phyloP scores from a whole-genome alignment of 23 tunicate genomes.

The Clavelina lepadiformis region DNA sequence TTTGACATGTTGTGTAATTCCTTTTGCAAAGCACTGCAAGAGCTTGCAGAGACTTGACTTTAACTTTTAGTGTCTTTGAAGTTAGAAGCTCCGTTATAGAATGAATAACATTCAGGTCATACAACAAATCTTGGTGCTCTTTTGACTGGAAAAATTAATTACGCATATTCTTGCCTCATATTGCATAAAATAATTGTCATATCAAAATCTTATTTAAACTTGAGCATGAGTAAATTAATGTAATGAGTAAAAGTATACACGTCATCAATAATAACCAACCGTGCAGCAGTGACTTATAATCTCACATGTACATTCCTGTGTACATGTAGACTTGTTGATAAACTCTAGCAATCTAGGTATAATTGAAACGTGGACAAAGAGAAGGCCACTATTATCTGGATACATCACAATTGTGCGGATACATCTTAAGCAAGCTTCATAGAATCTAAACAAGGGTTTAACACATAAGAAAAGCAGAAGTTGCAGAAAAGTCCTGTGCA shows the following conservation, averaged over 20 bases:
- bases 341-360: slow-evolving; percentile 33
- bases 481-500: no score
- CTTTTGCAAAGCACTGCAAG: slow-evolving; percentile 51
- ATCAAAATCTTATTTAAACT: no score
- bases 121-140: slow-evolving; percentile 40
- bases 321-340: slow-evolving; percentile 56
- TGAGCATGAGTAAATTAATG: no score
- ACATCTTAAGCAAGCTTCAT: slow-evolving; percentile 77
- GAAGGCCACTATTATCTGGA: slow-evolving; percentile 14
- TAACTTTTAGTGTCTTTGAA: slow-evolving; percentile 37
- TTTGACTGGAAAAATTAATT: slow-evolving; percentile 21
- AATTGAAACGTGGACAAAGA: slow-evolving; percentile 37
- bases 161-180: no score
- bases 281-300: slow-evolving; percentile 58
- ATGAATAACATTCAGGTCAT: slow-evolving; percentile 29
- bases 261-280: no score
- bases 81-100: slow-evolving; percentile 25
- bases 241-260: no score
- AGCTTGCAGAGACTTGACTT: slow-evolving; percentile 49
- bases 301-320: slow-evolving; percentile 86
- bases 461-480: no score
- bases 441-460: no score
- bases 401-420: slow-evolving; percentile 58
- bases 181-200: no score
- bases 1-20: slow-evolving; percentile 23